Conservation (phyloP, 2,797 vertebrate species). For the Galaxias olidus region DNA sequence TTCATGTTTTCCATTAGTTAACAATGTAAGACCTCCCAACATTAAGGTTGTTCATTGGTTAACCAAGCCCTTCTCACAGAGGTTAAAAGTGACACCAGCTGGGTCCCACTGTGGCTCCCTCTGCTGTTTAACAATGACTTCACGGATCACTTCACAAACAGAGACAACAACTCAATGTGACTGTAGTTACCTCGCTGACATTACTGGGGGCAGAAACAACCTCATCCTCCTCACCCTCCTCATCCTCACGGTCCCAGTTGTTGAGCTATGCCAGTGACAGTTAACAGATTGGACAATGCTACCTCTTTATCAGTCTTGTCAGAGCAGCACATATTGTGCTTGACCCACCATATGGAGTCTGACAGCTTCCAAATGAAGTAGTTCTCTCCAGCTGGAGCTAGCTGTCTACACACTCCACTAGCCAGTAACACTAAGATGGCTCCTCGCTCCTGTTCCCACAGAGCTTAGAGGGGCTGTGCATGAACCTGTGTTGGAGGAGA, state of each 20-base stretch:
- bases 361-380: constrained; percentile 40
- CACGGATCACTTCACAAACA: constrained; percentile 13
- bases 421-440: too few species aligned
- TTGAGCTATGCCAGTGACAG: too few species aligned
- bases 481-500: too few species aligned
- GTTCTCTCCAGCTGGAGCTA: constrained; percentile 27
- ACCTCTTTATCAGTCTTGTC: too few species aligned
- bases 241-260: too few species aligned
- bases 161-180: constrained; percentile 49
- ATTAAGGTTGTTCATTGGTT: constrained; percentile 1
- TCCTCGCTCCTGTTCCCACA: not conserved
- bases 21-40: not conserved
- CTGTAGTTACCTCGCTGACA: constrained; percentile 28
- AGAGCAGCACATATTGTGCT: constrained; percentile 24
- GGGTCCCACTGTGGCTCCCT: constrained; percentile 30
- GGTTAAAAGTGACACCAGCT: constrained; percentile 28
- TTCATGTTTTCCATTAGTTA: too few species aligned
- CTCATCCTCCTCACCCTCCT: too few species aligned
- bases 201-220: too few species aligned
- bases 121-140: constrained; percentile 40
- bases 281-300: too few species aligned
- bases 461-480: too few species aligned
- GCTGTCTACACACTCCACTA: too few species aligned
- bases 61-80: constrained; percentile 12
- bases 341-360: constrained; percentile 4